These are phyloP conservation scores for Dolomedes plantarius DNA, from an alignment of 2,888 invertebrate genomes.

Conservation along the genomic window DNA sequence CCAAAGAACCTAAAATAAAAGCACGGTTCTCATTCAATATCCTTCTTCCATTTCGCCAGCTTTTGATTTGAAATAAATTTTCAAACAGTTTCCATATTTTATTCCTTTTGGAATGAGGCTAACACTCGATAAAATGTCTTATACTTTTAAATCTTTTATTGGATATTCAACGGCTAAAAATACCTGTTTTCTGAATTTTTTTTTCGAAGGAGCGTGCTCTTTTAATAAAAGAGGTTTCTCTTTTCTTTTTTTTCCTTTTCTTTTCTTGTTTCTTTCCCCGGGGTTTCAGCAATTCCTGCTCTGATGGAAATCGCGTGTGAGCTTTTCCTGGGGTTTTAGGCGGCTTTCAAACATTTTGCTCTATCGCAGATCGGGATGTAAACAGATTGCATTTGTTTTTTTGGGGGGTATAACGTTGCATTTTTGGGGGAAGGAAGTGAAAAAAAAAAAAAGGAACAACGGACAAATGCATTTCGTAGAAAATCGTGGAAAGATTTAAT, in stretches of 20 bases:
- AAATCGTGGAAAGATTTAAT: too few species aligned
- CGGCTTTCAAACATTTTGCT: background rate
- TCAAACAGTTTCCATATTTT: conserved; percentile 13
- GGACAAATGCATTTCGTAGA: too few species aligned
- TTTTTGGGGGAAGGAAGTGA: background rate
- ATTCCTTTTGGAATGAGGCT: conserved; percentile 5
- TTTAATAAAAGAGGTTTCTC: conserved; percentile 12
- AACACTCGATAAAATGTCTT: conserved; percentile 5
- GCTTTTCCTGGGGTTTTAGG: background rate
- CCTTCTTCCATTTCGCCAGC: background rate
- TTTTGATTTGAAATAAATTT: conserved; percentile 19
- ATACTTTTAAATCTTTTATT: conserved; percentile 42
- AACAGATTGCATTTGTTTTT: background rate
- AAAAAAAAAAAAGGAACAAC: too few species aligned
- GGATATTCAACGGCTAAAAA: conserved; percentile 21
- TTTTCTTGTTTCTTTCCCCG: background rate
- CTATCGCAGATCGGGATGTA: background rate
- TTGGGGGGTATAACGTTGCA: background rate
- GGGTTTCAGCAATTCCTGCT: background rate
- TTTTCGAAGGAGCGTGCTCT: background rate
- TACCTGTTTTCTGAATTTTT: background rate
- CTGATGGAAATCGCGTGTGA: too few species aligned
- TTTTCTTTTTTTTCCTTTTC: conserved; percentile 3
- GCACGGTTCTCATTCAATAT: background rate
- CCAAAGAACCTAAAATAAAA: background rate